phyloP scores from a whole-genome alignment of 2,888 invertebrate genomes.

The Drosophila macrospina region DNA sequence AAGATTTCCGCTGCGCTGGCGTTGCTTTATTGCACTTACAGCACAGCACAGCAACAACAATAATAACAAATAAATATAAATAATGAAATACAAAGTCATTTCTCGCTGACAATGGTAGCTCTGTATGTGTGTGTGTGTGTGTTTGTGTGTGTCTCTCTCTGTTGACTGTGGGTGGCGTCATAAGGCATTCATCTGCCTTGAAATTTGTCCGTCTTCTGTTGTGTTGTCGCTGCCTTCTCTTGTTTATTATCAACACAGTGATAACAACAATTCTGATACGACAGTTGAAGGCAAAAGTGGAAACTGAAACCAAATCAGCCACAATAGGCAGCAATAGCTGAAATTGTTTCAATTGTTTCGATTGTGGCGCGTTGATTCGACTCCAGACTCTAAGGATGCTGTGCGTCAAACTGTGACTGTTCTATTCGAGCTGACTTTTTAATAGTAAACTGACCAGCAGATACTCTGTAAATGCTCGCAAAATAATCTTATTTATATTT shows the following conservation, averaged over 20 bases:
- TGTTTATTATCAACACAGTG: slow-evolving; percentile 64
- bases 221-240: not conserved
- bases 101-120: slow-evolving; percentile 52
- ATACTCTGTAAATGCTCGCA: not conserved
- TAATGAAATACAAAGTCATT: slow-evolving; percentile 73
- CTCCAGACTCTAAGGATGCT: slow-evolving; percentile 18
- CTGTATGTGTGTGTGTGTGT: not conserved
- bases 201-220: slow-evolving; percentile 20
- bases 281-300: slow-evolving; percentile 5
- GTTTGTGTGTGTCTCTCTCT: not conserved
- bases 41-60: slow-evolving; percentile 27
- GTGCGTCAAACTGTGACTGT: slow-evolving; percentile 1
- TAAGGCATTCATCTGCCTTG: slow-evolving; percentile 18
- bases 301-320: slow-evolving; percentile 48
- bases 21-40: slow-evolving; percentile 59
- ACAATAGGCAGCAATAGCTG: slow-evolving; percentile 35
- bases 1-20: slow-evolving; percentile 72
- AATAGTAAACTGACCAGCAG: not conserved
- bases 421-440: too few relatives aligned
- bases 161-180: not conserved
- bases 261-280: slow-evolving; percentile 34
- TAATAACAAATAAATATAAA: slow-evolving; percentile 75
- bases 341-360: slow-evolving; percentile 26
- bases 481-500: too few relatives aligned
- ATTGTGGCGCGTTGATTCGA: slow-evolving; percentile 32